Percentiles rank a stretch among this genome's conserved stretches.
These are phyloP conservation scores for Sebastes diaconus DNA, from an alignment of 2,797 vertebrate species.

Conservation along the genomic window DNA sequence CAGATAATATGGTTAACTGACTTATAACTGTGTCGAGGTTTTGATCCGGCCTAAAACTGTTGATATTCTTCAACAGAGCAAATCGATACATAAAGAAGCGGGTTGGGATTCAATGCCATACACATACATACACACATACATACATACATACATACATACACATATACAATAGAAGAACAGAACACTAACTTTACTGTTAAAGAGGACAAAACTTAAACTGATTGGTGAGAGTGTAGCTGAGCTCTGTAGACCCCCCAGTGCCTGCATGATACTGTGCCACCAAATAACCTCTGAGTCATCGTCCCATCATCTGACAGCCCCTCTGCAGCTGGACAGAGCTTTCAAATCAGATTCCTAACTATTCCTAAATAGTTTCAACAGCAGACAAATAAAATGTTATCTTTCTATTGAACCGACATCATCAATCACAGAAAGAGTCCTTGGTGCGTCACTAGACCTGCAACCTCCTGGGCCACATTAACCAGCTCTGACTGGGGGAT, in stretches of 20 bases:
- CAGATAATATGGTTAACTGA: background rate
- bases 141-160: no score
- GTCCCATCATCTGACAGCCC: background rate
- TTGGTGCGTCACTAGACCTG: background rate
- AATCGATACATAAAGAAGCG: background rate
- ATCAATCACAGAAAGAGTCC: background rate
- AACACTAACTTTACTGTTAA: background rate
- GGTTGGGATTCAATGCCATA: background rate
- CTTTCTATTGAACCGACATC: background rate
- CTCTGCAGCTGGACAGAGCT: background rate
- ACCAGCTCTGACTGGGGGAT: no score
- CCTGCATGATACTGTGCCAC: no score
- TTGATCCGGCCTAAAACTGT: background rate
- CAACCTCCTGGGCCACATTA: background rate
- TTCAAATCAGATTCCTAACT: background rate
- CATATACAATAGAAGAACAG: background rate
- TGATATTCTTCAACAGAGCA: background rate
- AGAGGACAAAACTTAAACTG: background rate
- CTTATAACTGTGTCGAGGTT: background rate
- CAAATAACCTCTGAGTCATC: background rate
- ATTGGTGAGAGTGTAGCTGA: background rate
- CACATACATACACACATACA: no score
- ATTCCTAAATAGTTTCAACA: background rate
- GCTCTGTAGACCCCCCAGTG: no score
- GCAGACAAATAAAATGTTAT: background rate